These are phyloP conservation scores for Baccha elongata DNA, from an alignment of 2,888 invertebrate genomes.

Conservation along the genomic window DNA sequence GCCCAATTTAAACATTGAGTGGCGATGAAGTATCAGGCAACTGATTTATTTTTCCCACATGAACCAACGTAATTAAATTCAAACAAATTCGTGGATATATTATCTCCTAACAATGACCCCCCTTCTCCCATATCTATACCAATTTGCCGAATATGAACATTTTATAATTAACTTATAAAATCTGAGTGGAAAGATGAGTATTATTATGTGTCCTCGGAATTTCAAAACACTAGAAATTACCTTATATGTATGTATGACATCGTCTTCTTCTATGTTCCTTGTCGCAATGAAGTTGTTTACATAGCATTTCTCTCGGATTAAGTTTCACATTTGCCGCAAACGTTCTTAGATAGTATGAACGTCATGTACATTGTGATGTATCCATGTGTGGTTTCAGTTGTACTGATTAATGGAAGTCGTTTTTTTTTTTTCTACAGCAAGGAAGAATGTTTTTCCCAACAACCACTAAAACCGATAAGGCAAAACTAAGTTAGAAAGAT, in stretches of 20 bases:
- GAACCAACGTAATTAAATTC: slow-evolving; percentile 76
- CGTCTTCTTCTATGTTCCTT: slow-evolving; percentile 3
- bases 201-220: slow-evolving; percentile 43
- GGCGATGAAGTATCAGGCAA: slow-evolving; percentile 22
- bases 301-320: slow-evolving; percentile 55
- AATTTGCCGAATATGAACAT: slow-evolving; percentile 39
- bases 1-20: slow-evolving; percentile 52
- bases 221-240: slow-evolving; percentile 19
- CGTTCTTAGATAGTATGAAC: slow-evolving; percentile 11
- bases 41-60: slow-evolving; percentile 75
- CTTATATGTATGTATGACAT: slow-evolving; percentile 9
- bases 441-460: slow-evolving; percentile 28
- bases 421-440: slow-evolving; percentile 6
- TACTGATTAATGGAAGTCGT: slow-evolving; percentile 39
- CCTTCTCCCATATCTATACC: background rate
- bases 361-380: slow-evolving; percentile 41
- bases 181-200: slow-evolving; percentile 63
- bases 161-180: slow-evolving; percentile 71
- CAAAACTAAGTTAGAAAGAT: slow-evolving; percentile 14
- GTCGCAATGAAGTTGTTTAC: slow-evolving; percentile 52
- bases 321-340: slow-evolving; percentile 50
- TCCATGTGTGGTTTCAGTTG: slow-evolving; percentile 56
- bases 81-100: slow-evolving; percentile 75
- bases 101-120: slow-evolving; percentile 36
- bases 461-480: slow-evolving; percentile 8